These are phyloP conservation scores for Drosophila nigrodunni DNA, from an alignment of 1,140 invertebrate genomes.

Conservation along the genomic window DNA sequence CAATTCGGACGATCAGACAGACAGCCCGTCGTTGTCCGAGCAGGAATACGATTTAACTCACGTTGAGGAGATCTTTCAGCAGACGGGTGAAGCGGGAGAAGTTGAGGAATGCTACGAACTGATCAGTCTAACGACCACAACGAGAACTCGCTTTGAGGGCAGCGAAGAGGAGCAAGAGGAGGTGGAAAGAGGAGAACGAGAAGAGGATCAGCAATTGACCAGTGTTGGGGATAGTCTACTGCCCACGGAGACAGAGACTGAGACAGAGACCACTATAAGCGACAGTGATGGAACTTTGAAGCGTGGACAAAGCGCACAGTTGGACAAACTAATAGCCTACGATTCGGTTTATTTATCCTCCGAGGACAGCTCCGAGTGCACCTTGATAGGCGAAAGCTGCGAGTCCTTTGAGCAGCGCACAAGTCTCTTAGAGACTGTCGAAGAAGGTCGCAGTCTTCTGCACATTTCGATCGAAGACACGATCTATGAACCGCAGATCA, in stretches of 20 bases:
- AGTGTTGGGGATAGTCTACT: constrained; percentile 25
- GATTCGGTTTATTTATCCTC: constrained; percentile 84
- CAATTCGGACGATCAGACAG: constrained; percentile 80
- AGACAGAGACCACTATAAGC: constrained; percentile 25
- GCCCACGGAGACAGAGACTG: constrained; percentile 31
- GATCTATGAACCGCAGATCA: constrained; percentile 67
- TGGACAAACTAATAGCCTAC: constrained; percentile 81
- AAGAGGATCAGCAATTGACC: constrained; percentile 4
- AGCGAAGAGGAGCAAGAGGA: constrained; percentile 57
- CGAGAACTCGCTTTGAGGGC: constrained; percentile 73
- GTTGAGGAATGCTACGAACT: constrained; percentile 73
- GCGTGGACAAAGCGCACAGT: constrained; percentile 51
- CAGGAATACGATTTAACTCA: constrained; percentile 78
- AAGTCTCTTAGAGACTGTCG: constrained; percentile 53
- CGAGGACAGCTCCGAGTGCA: constrained; percentile 81
- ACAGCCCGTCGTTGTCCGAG: constrained; percentile 75
- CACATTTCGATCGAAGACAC: constrained; percentile 81
- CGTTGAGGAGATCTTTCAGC: constrained; percentile 76
- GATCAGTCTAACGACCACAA: constrained; percentile 75
- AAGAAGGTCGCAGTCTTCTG: constrained; percentile 61
- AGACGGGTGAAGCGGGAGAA: constrained; percentile 32
- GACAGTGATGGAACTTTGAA: constrained; percentile 67
- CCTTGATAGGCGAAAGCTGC: constrained; percentile 68
- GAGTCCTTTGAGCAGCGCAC: constrained; percentile 67
- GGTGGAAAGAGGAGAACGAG: not conserved